Base-by-base conservation (phyloP, 2,888 invertebrate genomes). In the Andrena chrysosceles region DNA sequence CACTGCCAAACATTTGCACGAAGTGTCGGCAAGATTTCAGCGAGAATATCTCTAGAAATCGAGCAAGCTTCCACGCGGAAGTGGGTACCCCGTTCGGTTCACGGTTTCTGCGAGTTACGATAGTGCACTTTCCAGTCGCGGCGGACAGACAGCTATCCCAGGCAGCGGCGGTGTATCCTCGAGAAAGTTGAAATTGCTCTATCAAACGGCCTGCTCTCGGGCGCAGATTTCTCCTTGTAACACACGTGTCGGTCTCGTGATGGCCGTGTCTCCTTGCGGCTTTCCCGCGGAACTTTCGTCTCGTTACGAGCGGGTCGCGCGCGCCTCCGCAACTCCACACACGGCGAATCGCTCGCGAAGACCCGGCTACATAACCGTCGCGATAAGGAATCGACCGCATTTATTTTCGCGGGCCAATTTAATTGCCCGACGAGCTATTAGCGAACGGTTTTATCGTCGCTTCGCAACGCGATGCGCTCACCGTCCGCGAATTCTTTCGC, bases 171-270 rank as follows among this genome's bases (percentile, higher is more conserved):
- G 68, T 31, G 83, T 81, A 80, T 80, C 81, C 76, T 80, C 87
- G 88, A 85, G 88, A 88, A 88, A 88, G 88, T 88, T 88, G 89
- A 82, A 89, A 88, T 89, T 85, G 83, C 88, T 88, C 83, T 89
- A 88, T 89, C 80, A 82, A 81, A 76, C 78, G 71, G 62, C 67
- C 83, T 76, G 54, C 54, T 56, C 67, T 77, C 81, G 75, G 62
- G 74, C 69, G 82, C 84, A 84, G 86, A 88, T 87, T 87, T 87
- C 87, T 82, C 87, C 69, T 56, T 67, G 72, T 75, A 88, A 84
- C 84, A 84, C 84, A 84, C 83, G 81, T 71, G 84, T 82, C 80
- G 76, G 77, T 81, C 84, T 59, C 80, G 77, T 78, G 76, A 81
- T 49, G 74, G 63, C 66, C 77, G 75, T 77, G 69, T 74, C 63